Conservation (phyloP, 1,140 invertebrate species). For the Meloidogyne hapla region DNA sequence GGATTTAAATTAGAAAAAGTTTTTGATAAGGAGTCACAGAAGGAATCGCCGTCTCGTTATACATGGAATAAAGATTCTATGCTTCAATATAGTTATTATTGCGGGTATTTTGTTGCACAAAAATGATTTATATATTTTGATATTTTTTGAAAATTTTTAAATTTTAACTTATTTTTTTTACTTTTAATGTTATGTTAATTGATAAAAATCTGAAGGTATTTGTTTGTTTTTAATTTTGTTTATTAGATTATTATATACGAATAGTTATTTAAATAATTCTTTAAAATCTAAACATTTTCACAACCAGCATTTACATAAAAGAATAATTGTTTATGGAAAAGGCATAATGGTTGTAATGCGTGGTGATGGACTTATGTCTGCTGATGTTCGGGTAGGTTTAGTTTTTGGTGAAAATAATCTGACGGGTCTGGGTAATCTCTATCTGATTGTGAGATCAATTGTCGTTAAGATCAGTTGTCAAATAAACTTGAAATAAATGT, state of each 20-base stretch:
- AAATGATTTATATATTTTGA: slow-evolving; percentile 4
- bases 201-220: not conserved
- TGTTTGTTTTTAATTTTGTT: not conserved
- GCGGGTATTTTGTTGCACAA: slow-evolving; percentile 75
- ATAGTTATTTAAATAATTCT: not conserved
- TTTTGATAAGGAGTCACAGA: slow-evolving; percentile 72
- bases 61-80: slow-evolving; percentile 89
- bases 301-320: too few species aligned
- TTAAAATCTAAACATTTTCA: not conserved
- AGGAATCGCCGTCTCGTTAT: slow-evolving; percentile 75
- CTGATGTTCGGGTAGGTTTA: slow-evolving; percentile 12
- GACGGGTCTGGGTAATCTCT: not conserved
- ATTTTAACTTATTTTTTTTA: not conserved
- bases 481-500: not conserved
- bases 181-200: not conserved
- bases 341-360: not conserved
- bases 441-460: too few species aligned
- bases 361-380: not conserved
- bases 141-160: slow-evolving; percentile 13
- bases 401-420: not conserved
- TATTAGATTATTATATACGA: not conserved
- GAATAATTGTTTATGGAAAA: not conserved
- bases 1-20: slow-evolving; percentile 76
- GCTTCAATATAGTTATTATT: slow-evolving; percentile 83
- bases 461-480: too few species aligned